Evolutionary conservation across 2,797 vertebrate genomes (phyloP).

Genomic region (Valencia hispanica): DNA sequence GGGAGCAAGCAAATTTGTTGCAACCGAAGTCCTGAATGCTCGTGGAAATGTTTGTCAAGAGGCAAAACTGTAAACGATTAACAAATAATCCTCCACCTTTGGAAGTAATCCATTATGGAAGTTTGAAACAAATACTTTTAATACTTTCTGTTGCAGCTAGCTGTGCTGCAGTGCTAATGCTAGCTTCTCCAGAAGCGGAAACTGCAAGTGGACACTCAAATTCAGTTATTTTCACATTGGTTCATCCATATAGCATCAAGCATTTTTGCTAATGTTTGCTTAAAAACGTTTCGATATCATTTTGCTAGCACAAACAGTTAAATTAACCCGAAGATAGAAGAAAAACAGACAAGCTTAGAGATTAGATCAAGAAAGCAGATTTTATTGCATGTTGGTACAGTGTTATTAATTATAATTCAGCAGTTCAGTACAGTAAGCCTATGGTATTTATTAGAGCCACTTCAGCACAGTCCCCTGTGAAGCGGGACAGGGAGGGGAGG

Average conservation of each 20-base stretch:
- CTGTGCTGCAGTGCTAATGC: background rate
- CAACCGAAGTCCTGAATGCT: background rate
- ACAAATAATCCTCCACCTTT: background rate
- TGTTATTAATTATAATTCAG: conserved; percentile 17
- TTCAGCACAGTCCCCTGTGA: conserved; percentile 52
- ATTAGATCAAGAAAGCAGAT: background rate
- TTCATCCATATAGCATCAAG: background rate
- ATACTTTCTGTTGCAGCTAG: background rate
- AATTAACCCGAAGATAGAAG: background rate
- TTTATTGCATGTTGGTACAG: conserved; percentile 11
- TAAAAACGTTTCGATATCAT: background rate
- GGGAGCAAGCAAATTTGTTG: background rate
- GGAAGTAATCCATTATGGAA: background rate
- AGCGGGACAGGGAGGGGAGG: conserved; percentile 57
- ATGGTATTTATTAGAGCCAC: conserved; percentile 32
- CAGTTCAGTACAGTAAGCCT: conserved; percentile 19
- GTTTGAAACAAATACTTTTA: background rate
- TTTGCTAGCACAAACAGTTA: background rate
- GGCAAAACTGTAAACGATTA: background rate
- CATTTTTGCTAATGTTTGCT: too few relatives aligned
- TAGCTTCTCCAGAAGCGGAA: background rate
- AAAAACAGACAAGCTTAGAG: background rate
- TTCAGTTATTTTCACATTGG: background rate
- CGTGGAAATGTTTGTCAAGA: background rate
- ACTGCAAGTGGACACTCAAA: background rate